Conservation (phyloP, 2,888 invertebrate genomes). For the Rhagium mordax region DNA sequence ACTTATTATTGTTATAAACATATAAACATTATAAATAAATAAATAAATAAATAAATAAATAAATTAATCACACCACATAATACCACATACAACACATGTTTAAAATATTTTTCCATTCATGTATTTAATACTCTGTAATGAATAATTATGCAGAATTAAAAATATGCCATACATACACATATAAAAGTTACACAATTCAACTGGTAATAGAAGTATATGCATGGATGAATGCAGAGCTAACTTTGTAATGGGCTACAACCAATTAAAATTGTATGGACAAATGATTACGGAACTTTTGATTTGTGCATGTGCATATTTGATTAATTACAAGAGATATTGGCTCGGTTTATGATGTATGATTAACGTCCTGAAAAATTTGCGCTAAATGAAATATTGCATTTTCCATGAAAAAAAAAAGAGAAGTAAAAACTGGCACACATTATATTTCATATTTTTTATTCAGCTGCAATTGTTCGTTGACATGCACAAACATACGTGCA, state of each 20-base stretch:
- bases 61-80: no score
- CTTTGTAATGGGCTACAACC: slow-evolving; percentile 44
- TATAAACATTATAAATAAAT: no score
- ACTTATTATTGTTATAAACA: no score
- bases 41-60: no score
- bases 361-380: slow-evolving; percentile 19
- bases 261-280: slow-evolving; percentile 53
- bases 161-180: background rate
- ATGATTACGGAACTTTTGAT: slow-evolving; percentile 47
- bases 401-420: background rate
- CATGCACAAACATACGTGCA: background rate
- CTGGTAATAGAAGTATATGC: slow-evolving; percentile 38
- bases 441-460: background rate
- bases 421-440: background rate
- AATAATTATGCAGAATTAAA: background rate
- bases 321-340: slow-evolving; percentile 40
- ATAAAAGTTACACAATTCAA: slow-evolving; percentile 34
- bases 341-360: slow-evolving; percentile 27
- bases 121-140: background rate
- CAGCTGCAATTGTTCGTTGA: background rate
- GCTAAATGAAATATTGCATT: slow-evolving; percentile 6
- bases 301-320: slow-evolving; percentile 45
- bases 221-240: slow-evolving; percentile 38
- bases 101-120: no score
- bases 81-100: no score